Base-by-base conservation (phyloP, 1,140 invertebrate species). In the Pteromalus puparum region DNA sequence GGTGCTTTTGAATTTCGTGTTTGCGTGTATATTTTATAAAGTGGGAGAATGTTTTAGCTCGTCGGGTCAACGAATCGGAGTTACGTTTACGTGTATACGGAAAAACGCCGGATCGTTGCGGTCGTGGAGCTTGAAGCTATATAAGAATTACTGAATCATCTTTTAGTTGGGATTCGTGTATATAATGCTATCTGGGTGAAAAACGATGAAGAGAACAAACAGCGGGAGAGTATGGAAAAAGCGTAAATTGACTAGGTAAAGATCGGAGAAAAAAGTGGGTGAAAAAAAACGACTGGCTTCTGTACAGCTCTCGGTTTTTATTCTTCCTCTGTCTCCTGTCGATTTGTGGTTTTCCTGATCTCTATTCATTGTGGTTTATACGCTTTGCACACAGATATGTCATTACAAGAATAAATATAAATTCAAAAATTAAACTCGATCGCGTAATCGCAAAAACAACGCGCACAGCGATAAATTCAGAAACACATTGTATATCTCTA, bases 241-340 rank as follows among this genome's bases (percentile, higher is more conserved):
- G 53, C 53, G 53, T 61, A 61, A 61, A 61, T 61, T 61, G 53
- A 61, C 53, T 61, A 61, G 53, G 53, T 61, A 61, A 61, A 61
- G 53, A 61, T 61, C 53, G 21, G 53, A 61, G 18, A 61, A 61
- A 61, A 61, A 61, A 61, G 53, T 61, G 53, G 18, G 1, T 3
- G 21, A 61, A 61, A 61, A 61, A 61, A 61, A 61, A 53, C 13
- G 48, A 0, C 21, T 18, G 18, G 53, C 18, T 21, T 61, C 53
- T 61, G 53, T 61, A 61, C 53, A 61, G 53, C 18, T 61, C 53
- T 61, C 26, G 26, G 12, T 61, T 30, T 65, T 65, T 77, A 21
- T 53, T 53, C n/a, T 18, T 26, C 24, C n/a, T 24, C 46, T 26
- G 15, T 34, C 4, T 77, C 12, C 24, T 24, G 42, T 77, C 26